Evolutionary conservation across 1,140 invertebrate species (phyloP).

Genomic region (Zaprionus nigranus): DNA sequence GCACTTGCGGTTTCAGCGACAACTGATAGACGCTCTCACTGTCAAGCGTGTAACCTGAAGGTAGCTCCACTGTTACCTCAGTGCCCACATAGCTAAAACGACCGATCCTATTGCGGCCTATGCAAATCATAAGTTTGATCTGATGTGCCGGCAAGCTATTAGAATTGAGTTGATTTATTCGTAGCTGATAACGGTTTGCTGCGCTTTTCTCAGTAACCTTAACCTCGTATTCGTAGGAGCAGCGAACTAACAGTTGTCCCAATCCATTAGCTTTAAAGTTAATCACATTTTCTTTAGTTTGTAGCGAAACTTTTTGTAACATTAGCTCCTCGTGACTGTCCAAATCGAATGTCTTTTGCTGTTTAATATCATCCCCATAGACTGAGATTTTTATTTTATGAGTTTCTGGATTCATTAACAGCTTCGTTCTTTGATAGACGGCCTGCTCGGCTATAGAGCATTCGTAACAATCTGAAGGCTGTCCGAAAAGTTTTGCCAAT

Average conservation of each 20-base stretch:
- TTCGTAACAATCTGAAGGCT: conserved; percentile 14
- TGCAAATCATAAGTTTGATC: conserved; percentile 7
- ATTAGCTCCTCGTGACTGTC: background rate
- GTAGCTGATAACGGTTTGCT: background rate
- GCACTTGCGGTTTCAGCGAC: background rate
- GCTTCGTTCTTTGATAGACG: background rate
- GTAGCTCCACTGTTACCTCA: conserved; percentile 17
- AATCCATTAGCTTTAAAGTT: background rate
- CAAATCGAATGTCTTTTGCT: background rate
- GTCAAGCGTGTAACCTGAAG: conserved; percentile 27
- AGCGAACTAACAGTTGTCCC: conserved; percentile 1
- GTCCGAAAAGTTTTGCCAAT: background rate
- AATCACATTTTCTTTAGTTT: background rate
- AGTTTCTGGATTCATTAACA: background rate
- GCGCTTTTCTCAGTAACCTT: background rate
- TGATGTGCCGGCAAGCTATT: background rate
- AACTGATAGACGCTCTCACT: background rate
- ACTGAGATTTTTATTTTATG: background rate
- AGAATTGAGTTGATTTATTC: background rate
- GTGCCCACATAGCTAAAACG: conserved; percentile 17
- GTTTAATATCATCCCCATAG: background rate
- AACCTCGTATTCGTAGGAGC: conserved; percentile 1
- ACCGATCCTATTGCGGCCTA: background rate
- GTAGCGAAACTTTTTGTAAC: background rate
- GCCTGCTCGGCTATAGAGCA: conserved; percentile 28